A percentile compares a stretch with the other conserved stretches of the same genome.
Evolutionary conservation across 92 coral and sea anemone species (phyloP).

Genomic region (Epizoanthus rinbou): DNA sequence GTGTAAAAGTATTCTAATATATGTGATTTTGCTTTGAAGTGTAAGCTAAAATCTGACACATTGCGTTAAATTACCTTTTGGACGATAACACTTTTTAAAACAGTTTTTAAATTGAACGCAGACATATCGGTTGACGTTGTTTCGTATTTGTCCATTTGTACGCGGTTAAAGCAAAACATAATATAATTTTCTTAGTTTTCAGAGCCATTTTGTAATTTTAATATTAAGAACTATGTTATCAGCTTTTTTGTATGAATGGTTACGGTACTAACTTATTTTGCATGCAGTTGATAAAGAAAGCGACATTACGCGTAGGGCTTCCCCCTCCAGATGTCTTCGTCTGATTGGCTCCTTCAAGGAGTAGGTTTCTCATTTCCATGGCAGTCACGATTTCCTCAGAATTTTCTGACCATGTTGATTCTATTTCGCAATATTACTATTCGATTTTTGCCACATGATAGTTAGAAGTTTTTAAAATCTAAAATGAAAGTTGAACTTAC

Average conservation of each 20-base stretch:
- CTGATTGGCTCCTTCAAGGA: constrained; percentile 52
- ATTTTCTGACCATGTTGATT: background rate
- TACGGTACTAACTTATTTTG: background rate
- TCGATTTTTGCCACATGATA: no score
- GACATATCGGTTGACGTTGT: background rate
- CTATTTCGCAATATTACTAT: background rate
- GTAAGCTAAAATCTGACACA: no score
- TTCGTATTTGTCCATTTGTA: background rate
- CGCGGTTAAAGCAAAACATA: background rate
- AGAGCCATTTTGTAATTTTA: constrained; percentile 13
- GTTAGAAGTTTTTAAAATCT: no score
- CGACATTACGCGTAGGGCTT: constrained; percentile 24
- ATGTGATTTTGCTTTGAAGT: no score
- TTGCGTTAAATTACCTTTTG: no score
- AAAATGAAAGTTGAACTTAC: no score
- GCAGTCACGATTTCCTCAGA: background rate
- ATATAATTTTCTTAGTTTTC: background rate
- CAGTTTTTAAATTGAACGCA: background rate
- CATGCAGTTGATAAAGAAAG: background rate
- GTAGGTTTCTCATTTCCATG: constrained; percentile 39
- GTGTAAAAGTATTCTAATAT: no score
- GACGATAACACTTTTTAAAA: no score
- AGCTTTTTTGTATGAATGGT: no score
- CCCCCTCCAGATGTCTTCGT: constrained; percentile 51
- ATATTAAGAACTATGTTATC: background rate